Percentiles rank a stretch among this genome's conserved stretches.
Evolutionary conservation across 2,113 vertebrate species (phyloP).

Genomic region (Prochilodus magdalenae): DNA sequence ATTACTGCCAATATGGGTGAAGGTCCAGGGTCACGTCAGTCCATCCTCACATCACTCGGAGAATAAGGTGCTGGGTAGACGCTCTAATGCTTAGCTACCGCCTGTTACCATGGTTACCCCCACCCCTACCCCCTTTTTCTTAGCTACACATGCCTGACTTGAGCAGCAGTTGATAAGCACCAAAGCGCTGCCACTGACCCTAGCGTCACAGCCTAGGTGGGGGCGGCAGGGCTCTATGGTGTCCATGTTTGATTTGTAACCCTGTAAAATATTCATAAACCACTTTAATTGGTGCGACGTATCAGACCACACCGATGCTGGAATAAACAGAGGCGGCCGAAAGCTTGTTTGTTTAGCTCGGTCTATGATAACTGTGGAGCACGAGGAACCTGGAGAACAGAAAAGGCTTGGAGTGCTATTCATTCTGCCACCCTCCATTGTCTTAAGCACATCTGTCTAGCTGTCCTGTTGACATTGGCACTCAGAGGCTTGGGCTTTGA

Average conservation of each 20-base stretch:
- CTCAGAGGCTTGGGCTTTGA: not conserved
- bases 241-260: not conserved
- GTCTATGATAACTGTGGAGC: not conserved
- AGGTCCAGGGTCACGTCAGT: constrained; percentile 20
- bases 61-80: not conserved
- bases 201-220: not conserved
- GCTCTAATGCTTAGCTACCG: constrained; percentile 8
- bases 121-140: not conserved
- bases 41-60: constrained; percentile 3
- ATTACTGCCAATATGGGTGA: not conserved
- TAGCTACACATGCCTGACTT: constrained; percentile 32
- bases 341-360: not conserved
- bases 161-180: not conserved
- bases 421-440: not conserved
- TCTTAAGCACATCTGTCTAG: constrained; percentile 14
- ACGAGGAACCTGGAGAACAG: not conserved
- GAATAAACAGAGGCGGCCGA: not conserved
- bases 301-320: not conserved
- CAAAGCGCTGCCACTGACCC: constrained; percentile 1
- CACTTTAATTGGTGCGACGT: not conserved
- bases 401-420: not conserved
- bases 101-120: constrained; percentile 32
- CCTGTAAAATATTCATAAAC: constrained; percentile 16
- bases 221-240: not conserved
- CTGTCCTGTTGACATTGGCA: not conserved